Evolutionary conservation across 1,140 invertebrate species (phyloP).

Genomic region (Idris sp.): DNA sequence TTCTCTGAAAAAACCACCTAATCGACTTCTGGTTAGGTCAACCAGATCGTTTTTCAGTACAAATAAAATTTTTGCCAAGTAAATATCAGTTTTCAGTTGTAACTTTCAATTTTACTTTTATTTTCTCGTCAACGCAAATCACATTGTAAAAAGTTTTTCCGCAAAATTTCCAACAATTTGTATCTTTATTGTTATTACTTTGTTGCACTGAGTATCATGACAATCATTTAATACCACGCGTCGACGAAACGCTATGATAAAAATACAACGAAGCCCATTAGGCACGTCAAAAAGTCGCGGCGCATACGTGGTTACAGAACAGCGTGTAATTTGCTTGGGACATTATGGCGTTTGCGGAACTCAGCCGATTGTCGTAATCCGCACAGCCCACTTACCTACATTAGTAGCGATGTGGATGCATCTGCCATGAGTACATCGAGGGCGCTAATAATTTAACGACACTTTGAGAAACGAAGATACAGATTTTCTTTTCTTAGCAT

Average conservation of each 20-base stretch:
- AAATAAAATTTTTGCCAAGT: too few species aligned
- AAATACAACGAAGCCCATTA: conserved; percentile 19
- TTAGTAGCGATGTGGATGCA: conserved; percentile 64
- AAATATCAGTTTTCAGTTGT: too few species aligned
- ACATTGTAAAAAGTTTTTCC: too few species aligned
- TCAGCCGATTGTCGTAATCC: conserved; percentile 68
- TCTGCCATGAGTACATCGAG: conserved; percentile 47
- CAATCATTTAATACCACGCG: conserved; percentile 12
- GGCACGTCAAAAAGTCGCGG: conserved; percentile 9
- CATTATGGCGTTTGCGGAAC: conserved; percentile 44
- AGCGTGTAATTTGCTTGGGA: conserved; percentile 25
- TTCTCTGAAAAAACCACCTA: too few species aligned
- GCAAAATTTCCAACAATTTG: too few species aligned
- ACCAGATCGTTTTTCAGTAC: too few species aligned
- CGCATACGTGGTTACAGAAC: conserved; percentile 32
- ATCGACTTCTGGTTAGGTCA: too few species aligned
- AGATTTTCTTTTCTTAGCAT: conserved; percentile 37
- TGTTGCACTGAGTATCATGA: too few species aligned
- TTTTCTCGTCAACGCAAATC: too few species aligned
- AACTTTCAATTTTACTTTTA: too few species aligned
- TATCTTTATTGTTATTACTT: too few species aligned
- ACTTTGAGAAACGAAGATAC: conserved; percentile 30
- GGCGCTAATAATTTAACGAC: conserved; percentile 49
- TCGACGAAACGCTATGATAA: conserved; percentile 5
- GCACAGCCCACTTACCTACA: conserved; percentile 78